A percentile compares a stretch with the other conserved stretches of the same genome.
Conservation (phyloP, 2,797 vertebrate genomes). For the Molossus alvarezi region DNA sequence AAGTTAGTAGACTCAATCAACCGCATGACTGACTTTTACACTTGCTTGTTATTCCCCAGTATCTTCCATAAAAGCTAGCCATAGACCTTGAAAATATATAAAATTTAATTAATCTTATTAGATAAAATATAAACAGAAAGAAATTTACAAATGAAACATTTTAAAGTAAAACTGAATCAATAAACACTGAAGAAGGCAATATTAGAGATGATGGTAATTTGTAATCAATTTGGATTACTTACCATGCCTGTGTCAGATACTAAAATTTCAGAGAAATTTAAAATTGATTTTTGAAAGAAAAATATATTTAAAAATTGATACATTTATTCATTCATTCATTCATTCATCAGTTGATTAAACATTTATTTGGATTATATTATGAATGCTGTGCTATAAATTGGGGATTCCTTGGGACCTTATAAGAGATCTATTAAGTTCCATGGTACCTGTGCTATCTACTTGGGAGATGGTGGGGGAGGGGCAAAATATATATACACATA, state of each 20-base stretch:
- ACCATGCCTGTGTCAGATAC: neutral
- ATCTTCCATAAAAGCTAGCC: neutral
- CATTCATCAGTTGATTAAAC: neutral
- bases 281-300: neutral
- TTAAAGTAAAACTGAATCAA: neutral
- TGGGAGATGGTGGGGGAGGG: neutral
- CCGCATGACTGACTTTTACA: neutral
- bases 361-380: conserved; percentile 6
- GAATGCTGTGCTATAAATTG: neutral
- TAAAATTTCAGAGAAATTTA: neutral
- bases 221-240: neutral
- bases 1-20: neutral
- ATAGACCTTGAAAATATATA: neutral
- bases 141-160: neutral
- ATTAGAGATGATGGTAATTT: neutral
- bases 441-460: neutral
- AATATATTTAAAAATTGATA: neutral
- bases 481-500: neutral
- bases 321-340: neutral
- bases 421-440: neutral
- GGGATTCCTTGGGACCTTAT: neutral
- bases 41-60: neutral
- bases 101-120: neutral
- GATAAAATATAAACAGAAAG: neutral
- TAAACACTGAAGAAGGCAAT: neutral